Evolutionary conservation across 2,113 vertebrate genomes (phyloP), one percentile per base, ranked within the genome.

Genomic region (Drymodes brunneopygia): DNA sequence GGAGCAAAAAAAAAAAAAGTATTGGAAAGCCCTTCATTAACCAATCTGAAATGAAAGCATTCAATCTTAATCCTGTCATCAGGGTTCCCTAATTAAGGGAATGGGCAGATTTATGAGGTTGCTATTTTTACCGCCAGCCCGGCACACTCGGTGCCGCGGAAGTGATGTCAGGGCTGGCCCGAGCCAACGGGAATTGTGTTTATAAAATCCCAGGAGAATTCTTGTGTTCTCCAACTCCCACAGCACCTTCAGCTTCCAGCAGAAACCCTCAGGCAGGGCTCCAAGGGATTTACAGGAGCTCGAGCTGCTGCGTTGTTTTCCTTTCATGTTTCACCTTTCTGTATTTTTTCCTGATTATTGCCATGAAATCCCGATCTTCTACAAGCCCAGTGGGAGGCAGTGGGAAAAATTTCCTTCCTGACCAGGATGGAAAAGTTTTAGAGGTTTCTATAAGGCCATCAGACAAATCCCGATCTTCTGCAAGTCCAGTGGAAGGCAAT

Each of bases 111-210:
- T 97, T 97, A 97, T 97, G 96, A 90, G 79, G 81, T 47, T 93
- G 92, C 91, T 98, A 96, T 96, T 97, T 97, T 98, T 97, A 97
- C 84, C 84, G 24, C 64, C 75, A 70, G 50, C 92, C 94, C 65
- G 10, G 84, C 35, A 90, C 92, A 73, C 38, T 81, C 66, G 91
- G 95, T 94, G 94, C 96, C 60, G 62, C 81, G 98, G 97, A 98
- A 97, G 94, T 98, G 97, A 98, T 69, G 95, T 97, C 96, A 96
- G 88, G 20, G 5, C 71, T 84, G 95, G 95, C 95, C 72, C 5
- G 82, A 91, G 95, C 62, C 66, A 92, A n/a, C 60, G 44, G 91
- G 97, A 97, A 95, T 96, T 97, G 96, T 96, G 93, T 92, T 96
- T 87, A 7, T 58, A 77, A 91, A 94, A 77, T 96, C 94, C 93